Evolutionary conservation across 2,797 vertebrate species (phyloP).

Genomic region (Ctenosaura bakeri): DNA sequence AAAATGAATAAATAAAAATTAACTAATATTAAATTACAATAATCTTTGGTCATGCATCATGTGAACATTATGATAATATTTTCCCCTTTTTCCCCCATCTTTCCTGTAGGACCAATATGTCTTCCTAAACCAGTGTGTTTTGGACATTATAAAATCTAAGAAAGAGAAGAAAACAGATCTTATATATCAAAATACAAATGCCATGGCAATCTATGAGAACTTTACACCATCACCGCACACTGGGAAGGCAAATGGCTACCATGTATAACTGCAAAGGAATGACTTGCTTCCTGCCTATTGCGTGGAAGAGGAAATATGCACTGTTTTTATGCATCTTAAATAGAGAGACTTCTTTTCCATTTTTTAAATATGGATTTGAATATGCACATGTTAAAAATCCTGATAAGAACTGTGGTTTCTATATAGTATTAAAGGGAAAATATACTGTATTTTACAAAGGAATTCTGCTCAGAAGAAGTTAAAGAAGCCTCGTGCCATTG

Average conservation of each 20-base stretch:
- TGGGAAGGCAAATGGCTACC: constrained; percentile 81
- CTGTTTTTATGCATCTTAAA: constrained; percentile 43
- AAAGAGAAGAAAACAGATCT: constrained; percentile 86
- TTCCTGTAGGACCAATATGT: constrained; percentile 91
- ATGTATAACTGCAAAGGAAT: constrained; percentile 62
- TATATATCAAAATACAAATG: constrained; percentile 93
- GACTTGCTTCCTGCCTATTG: neutral
- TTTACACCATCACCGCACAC: constrained; percentile 75
- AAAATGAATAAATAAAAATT: no score
- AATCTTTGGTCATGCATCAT: neutral
- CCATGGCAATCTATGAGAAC: constrained; percentile 91
- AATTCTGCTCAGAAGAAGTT: constrained; percentile 64
- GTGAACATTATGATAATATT: constrained; percentile 18
- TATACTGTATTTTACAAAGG: constrained; percentile 63
- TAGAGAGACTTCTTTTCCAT: constrained; percentile 55
- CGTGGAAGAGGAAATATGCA: constrained; percentile 53
- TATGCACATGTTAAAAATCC: constrained; percentile 25
- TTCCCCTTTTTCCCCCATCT: constrained; percentile 37
- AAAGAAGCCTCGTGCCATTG: constrained; percentile 74
- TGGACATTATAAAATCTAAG: constrained; percentile 93
- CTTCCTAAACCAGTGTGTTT: constrained; percentile 94
- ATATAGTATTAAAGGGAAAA: constrained; percentile 22
- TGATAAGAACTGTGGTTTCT: constrained; percentile 50
- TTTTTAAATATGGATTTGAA: constrained; percentile 51
- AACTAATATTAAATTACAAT: no score